Evolutionary conservation across 2,113 vertebrate species (phyloP), one percentile per base, ranked within the genome.

Genomic region (Rhineura floridana): DNA sequence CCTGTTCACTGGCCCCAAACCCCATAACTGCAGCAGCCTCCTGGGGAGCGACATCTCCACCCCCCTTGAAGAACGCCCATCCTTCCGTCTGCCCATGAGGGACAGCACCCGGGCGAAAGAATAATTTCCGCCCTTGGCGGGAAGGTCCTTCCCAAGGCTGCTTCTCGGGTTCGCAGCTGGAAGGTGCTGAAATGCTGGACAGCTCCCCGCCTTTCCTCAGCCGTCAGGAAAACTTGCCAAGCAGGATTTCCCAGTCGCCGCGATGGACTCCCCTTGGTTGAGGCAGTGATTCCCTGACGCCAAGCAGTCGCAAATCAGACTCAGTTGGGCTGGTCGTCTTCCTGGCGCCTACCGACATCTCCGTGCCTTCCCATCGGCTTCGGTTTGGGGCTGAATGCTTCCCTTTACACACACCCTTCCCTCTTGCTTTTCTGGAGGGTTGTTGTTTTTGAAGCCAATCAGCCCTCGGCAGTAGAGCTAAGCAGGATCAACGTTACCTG

Each of bases 201-300:
- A 75, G 62, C 70, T 84, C 87, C 85, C 84, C 85, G 81, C 25
- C 48, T 69, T 59, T 17, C 79, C 70, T 3, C 33, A n/a, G 4
- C 55, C 70, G 75, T 89, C 90, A 78, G 30, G 85, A 25, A 91
- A 95, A 94, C 90, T 95, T 94, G 93, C 78, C 13, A 52, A 50
- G 87, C 78, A 62, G 84, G 86, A 83, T 83, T 87, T 62, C 77
- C 81, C 62, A 4, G 0, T 50, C 81, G 28, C 86, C 10, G 33
- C 70, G 48, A 67, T 62, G 83, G 87, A 67, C 88, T 62, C 87
- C 44, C 33, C 46, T 77, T 59, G 85, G 72, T 42, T 83, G 52
- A 5, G 91, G 84, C 90, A 44, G 90, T 83, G 77, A 81, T 83
- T 89, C 83, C 83, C 48, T 10, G 88, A 70, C 85, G 88, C 90